phyloP scores from a whole-genome alignment of 2,888 invertebrate genomes.

The Drosophila austrosaltans region DNA sequence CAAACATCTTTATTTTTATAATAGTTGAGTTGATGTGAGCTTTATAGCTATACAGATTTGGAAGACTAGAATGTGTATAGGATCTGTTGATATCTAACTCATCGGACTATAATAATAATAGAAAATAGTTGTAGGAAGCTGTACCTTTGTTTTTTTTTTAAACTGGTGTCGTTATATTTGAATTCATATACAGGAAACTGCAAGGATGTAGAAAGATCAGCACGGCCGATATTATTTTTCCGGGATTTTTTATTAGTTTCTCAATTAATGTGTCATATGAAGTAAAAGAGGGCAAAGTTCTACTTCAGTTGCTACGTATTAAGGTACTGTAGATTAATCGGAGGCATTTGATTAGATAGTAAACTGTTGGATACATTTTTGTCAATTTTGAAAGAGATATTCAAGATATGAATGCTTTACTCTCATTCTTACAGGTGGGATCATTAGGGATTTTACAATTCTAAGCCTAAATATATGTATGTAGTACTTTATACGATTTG shows the following conservation, averaged over 20 bases:
- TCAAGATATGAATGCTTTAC: slow-evolving; percentile 65
- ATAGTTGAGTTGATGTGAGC: too few relatives aligned
- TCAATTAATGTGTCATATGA: slow-evolving; percentile 27
- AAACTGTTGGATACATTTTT: slow-evolving; percentile 41
- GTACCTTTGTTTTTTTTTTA: too few relatives aligned
- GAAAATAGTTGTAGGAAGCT: too few relatives aligned
- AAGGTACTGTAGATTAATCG: slow-evolving; percentile 75
- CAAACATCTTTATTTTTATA: background rate
- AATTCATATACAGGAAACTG: background rate
- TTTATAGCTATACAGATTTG: background rate
- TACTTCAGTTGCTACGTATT: slow-evolving; percentile 43
- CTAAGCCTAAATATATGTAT: slow-evolving; percentile 47
- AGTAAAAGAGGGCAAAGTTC: slow-evolving; percentile 37
- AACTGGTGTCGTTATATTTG: too few relatives aligned
- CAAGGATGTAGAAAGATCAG: background rate
- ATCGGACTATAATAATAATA: background rate
- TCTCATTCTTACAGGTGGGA: slow-evolving; percentile 66
- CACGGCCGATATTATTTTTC: background rate
- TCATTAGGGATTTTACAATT: slow-evolving; percentile 49
- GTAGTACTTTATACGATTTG: slow-evolving; percentile 16
- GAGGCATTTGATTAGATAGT: slow-evolving; percentile 60
- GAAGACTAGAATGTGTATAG: too few relatives aligned
- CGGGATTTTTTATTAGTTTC: background rate
- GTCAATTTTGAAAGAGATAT: slow-evolving; percentile 39
- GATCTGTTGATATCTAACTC: too few relatives aligned